Evolutionary conservation across 1,140 invertebrate genomes (phyloP), one percentile per base, ranked within the genome.

Genomic region (Papilio dardanus): DNA sequence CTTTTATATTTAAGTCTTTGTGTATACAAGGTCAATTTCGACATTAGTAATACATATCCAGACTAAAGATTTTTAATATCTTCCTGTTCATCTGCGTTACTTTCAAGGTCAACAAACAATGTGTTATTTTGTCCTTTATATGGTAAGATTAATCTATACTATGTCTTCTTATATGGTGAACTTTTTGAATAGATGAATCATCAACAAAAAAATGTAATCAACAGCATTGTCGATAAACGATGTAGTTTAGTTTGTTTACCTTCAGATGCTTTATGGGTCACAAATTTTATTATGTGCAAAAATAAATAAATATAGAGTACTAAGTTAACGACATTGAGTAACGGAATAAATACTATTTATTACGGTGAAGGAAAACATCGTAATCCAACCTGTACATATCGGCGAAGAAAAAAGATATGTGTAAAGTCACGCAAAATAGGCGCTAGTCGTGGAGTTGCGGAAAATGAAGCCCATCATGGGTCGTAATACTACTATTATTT

Each of bases 1-100:
- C 16, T 24, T 28, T 10, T 58, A 12, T 58, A 28, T n/a, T 37
- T 10, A 5, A 10, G 35, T 37, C 1, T 33, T 33, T 33, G 31
- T 33, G 16, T 54, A 24, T 24, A 58, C 24, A 58, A 58, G 54
- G 54, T 58, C 21, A 58, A 28, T 28, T 58, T 58, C 28, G 24
- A 24, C 54, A 58, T 28, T 58, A 58, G 19, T 54, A 54, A 54
- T 54, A 58, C 54, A 58, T 58, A 28, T 58, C 21, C 54, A 58
- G 54, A 10, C 54, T 54, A 54, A 24, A 54, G 3, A 21, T 21
- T 58, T 28, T 58, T 21, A 14, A 28, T 28, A 24, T 58, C 54
- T 58, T 58, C 54, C 54, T 58, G 54, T 28, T 58, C 54, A 58
- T 58, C 54, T 24, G 54, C 54, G 54, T 58, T 24, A 12, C 24